A percentile compares a stretch with the other conserved stretches of the same genome.
Conservation (phyloP, 64 coral and sea anemone genomes). For the Trachythela sp. region DNA sequence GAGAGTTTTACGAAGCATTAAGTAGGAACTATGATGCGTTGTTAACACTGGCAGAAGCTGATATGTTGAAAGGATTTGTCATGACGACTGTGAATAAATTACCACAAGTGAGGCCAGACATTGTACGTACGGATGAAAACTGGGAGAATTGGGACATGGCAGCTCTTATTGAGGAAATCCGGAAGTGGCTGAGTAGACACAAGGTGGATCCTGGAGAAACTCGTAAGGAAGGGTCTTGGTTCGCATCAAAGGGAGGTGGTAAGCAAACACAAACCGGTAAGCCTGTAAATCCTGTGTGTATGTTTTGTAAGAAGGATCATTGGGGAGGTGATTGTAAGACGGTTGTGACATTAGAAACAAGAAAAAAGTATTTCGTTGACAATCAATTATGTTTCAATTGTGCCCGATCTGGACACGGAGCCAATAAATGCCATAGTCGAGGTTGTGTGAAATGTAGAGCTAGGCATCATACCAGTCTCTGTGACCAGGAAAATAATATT, state of each 20-base stretch:
- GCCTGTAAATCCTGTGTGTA: neutral
- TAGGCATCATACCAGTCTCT: too few relatives aligned
- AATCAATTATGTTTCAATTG: constrained; percentile 53
- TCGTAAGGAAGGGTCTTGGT: neutral
- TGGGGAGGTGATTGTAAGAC: constrained; percentile 20
- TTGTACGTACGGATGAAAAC: neutral
- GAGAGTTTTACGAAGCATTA: neutral
- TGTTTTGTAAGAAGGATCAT: constrained; percentile 1
- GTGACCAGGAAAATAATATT: too few relatives aligned
- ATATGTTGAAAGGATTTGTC: neutral
- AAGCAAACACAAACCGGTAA: too few relatives aligned
- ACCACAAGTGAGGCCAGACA: constrained; percentile 4
- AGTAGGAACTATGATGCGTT: neutral
- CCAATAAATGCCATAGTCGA: too few relatives aligned
- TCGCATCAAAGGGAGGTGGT: neutral
- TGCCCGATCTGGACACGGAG: neutral
- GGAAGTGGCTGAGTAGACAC: neutral
- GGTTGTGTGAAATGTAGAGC: too few relatives aligned
- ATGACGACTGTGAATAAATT: neutral
- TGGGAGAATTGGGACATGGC: neutral
- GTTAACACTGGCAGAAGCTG: neutral
- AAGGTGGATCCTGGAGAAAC: neutral
- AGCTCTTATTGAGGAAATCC: neutral
- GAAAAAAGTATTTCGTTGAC: neutral
- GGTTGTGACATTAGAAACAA: neutral